Conservation (phyloP, 1,140 invertebrate species). For the Apolygus lucorum region DNA sequence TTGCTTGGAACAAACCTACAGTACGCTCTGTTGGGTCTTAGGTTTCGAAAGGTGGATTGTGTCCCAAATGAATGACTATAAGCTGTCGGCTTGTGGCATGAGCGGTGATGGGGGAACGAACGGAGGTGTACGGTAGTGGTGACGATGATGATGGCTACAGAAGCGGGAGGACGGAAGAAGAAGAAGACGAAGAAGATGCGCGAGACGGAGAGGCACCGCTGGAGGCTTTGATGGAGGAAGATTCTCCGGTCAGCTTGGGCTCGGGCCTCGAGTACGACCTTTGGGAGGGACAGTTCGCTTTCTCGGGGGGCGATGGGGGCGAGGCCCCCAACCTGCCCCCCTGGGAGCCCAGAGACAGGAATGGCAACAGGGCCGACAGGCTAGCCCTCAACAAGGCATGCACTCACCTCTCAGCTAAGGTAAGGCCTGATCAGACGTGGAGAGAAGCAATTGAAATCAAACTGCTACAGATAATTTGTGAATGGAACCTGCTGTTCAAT, state of each 20-base stretch:
- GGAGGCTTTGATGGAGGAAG: constrained; percentile 3
- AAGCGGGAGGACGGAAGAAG: constrained; percentile 11
- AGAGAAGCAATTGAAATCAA: no score
- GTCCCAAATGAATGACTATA: neutral
- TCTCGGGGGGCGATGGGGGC: constrained; percentile 48
- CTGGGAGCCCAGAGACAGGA: constrained; percentile 23
- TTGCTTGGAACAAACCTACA: no score
- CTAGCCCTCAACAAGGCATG: constrained; percentile 9
- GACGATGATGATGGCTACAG: constrained; percentile 14
- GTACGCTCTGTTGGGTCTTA: neutral
- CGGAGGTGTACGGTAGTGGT: constrained; percentile 12
- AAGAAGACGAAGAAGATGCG: neutral
- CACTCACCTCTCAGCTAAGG: constrained; percentile 4
- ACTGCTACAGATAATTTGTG: no score
- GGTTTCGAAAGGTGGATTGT: neutral
- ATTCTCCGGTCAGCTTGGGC: constrained; percentile 25
- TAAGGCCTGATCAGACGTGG: no score
- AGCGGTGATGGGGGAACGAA: constrained; percentile 7
- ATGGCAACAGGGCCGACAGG: constrained; percentile 23
- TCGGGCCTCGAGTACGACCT: constrained; percentile 68
- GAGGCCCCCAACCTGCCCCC: constrained; percentile 23
- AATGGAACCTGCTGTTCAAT: no score
- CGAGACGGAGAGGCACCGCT: neutral
- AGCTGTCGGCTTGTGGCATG: neutral
- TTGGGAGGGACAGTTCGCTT: constrained; percentile 79